A percentile compares a stretch with the other conserved stretches of the same genome.
Conservation (phyloP, 2,113 vertebrate species). For the Heterocephalus glaber region DNA sequence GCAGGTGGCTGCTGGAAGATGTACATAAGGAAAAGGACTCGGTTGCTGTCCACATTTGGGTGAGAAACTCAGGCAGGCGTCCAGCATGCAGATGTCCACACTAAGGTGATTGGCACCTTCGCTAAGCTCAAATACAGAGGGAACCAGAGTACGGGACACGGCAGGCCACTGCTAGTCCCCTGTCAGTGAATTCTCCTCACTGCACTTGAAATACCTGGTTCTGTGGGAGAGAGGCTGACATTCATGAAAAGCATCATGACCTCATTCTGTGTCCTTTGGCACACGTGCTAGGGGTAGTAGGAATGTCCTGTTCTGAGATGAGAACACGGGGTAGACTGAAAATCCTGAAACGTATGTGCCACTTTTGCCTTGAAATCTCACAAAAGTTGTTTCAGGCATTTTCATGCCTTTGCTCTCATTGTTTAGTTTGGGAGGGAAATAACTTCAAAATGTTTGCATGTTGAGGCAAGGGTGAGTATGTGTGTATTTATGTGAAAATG, state of each 20-base stretch:
- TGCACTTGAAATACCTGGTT: not conserved
- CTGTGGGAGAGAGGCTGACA: not conserved
- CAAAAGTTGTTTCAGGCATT: not conserved
- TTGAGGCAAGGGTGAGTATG: not conserved
- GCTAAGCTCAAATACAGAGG: not conserved
- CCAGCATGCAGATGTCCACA: not conserved
- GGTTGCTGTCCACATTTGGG: constrained; percentile 1
- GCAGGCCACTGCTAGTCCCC: not conserved
- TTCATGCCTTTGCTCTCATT: not conserved
- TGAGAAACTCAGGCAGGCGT: not conserved
- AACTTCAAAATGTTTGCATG: not conserved
- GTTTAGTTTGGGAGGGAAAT: not conserved
- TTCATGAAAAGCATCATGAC: not conserved
- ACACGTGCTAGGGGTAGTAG: not conserved
- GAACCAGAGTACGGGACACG: too few species aligned
- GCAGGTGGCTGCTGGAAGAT: not conserved
- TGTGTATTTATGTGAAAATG: not conserved
- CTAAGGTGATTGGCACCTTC: not conserved
- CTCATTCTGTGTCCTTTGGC: not conserved
- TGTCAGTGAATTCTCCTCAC: not conserved
- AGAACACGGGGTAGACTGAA: not conserved
- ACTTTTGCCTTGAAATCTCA: not conserved
- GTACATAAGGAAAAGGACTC: not conserved
- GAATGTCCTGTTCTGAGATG: not conserved
- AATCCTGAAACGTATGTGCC: not conserved